Evolutionary conservation across 2,888 invertebrate species (phyloP).

Genomic region (Teleogryllus oceanicus): DNA sequence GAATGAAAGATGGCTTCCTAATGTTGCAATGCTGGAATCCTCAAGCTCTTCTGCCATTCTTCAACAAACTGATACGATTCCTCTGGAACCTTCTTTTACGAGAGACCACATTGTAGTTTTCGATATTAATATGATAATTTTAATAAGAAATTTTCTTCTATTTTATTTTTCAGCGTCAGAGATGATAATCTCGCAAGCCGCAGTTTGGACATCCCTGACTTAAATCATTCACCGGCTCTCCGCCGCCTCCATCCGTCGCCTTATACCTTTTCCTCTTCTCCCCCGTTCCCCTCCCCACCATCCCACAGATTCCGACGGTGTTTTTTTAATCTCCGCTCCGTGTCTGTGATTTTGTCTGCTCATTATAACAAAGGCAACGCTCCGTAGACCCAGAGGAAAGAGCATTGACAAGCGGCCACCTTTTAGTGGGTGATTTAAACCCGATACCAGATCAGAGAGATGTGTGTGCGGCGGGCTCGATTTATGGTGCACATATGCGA

Average conservation of each 20-base stretch:
- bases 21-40: too few species aligned
- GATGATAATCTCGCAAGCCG: too few species aligned
- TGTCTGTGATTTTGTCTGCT: neutral
- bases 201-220: neutral
- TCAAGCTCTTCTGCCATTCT: too few species aligned
- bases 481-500: slow-evolving; percentile 18
- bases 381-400: neutral
- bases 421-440: slow-evolving; percentile 18
- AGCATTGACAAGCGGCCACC: slow-evolving; percentile 1
- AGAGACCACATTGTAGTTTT: too few species aligned
- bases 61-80: too few species aligned
- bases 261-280: neutral
- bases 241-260: neutral
- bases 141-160: too few species aligned
- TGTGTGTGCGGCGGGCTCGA: neutral
- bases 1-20: too few species aligned
- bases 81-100: too few species aligned
- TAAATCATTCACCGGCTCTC: neutral
- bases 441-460: slow-evolving; percentile 18
- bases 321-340: neutral
- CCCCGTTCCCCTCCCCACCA: neutral
- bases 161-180: too few species aligned
- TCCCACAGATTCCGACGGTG: neutral
- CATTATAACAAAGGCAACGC: neutral
- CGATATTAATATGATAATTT: too few species aligned